Base-by-base conservation (phyloP, 2,888 invertebrate genomes). In the Tillus elongatus region DNA sequence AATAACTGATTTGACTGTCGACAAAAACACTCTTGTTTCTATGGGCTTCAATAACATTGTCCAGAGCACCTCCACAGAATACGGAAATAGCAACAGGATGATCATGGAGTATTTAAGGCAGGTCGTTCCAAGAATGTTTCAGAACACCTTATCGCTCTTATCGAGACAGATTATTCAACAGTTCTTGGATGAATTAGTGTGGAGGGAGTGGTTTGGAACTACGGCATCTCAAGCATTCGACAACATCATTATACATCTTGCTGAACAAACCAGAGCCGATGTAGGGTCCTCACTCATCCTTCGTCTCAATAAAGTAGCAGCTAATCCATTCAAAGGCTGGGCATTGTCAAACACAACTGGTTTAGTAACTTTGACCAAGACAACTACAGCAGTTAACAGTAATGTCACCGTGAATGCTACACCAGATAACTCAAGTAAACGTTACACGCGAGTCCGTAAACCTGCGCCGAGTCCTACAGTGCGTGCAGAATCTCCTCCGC, bases 161-260 rank as follows among this genome's bases (percentile, higher is more conserved):
- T 87, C 85, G 2, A 71, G 86, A 31, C 84, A 83, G 63, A 85
- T 89, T 59, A 88, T 91, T 52, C 91, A 91, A 61, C 88, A 89
- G 61, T 90, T 90, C 62, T 66, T 91, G 45, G 90, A 91, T 59
- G 91, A 91, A 57, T 65, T 91, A 11, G 66, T 88, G 8, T 91
- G 91, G 90, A 72, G 91, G 39, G 90, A 91, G 60, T 79, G 82
- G 56, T 90, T 77, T 57, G 90, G 89, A 0, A 72, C 77, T 3
- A 79, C 83, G 0, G 78, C 89, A 0, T 72, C 19, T 2, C 75
- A 77, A 50, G 82, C 88, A 0, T 91, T 88, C 56, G 83, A 88
- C 54, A 83, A 83, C 54, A 80, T 90, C 31, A 77, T 88, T 2
- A 52, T 69, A 1, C 88, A 91, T 59, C 74, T 90, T 33, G 74